Percentiles rank a stretch among this genome's conserved stretches.
Evolutionary conservation across 2,113 vertebrate species (phyloP).

Genomic region (Zootoca vivipara): DNA sequence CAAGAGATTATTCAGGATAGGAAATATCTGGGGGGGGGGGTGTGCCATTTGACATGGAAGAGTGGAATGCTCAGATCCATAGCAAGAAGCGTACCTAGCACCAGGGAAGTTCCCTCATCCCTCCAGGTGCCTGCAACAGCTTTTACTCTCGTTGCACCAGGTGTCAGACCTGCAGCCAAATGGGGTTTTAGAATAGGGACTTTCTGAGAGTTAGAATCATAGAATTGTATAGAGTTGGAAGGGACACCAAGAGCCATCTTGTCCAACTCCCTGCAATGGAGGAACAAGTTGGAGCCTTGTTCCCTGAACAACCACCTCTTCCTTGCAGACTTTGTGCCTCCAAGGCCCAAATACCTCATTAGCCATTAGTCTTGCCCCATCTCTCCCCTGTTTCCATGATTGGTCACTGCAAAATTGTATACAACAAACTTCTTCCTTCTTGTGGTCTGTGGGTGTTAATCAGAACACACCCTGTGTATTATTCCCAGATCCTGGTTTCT

Average conservation of each 20-base stretch:
- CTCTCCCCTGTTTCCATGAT: neutral
- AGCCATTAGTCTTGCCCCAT: neutral
- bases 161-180: conserved; percentile 42
- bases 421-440: neutral
- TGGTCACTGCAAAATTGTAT: neutral
- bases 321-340: neutral
- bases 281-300: neutral
- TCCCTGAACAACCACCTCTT: neutral
- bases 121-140: neutral
- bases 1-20: neutral
- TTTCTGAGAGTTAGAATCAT: neutral
- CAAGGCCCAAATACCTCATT: neutral
- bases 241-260: too few relatives aligned
- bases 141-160: neutral
- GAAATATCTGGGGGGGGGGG: neutral
- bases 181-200: neutral
- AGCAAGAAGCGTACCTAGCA: neutral
- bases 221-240: too few relatives aligned
- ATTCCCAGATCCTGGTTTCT: neutral
- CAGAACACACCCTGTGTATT: neutral
- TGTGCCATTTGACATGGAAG: neutral
- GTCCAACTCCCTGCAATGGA: too few relatives aligned
- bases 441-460: neutral
- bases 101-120: neutral
- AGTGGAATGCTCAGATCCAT: neutral